These are phyloP conservation scores for Charina bottae DNA, from an alignment of 2,113 vertebrate genomes.

Conservation along the genomic window DNA sequence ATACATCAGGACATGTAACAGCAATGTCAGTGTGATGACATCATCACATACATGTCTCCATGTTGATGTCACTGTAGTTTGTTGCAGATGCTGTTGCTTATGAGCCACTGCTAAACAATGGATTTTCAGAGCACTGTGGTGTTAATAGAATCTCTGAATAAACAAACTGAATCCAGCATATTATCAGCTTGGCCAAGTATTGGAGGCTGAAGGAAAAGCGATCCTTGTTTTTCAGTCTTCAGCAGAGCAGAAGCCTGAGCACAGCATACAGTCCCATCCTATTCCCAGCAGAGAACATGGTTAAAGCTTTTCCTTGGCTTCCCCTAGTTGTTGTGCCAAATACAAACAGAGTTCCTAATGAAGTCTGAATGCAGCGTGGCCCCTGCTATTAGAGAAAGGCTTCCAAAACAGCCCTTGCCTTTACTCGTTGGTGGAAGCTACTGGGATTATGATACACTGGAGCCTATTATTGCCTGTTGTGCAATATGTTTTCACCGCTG, in stretches of 20 bases:
- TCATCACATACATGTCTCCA: neutral
- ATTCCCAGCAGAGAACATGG: neutral
- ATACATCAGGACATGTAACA: neutral
- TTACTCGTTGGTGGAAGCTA: neutral
- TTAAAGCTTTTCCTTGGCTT: neutral
- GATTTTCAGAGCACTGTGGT: neutral
- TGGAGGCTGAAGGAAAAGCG: neutral
- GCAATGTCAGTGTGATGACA: neutral
- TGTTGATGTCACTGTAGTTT: neutral
- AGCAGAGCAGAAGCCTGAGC: neutral
- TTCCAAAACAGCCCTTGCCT: neutral
- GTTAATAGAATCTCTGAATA: neutral
- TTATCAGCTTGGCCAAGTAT: neutral
- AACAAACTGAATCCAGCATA: neutral
- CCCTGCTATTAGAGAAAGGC: neutral
- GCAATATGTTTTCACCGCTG: neutral
- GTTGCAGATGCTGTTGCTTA: neutral
- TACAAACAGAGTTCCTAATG: neutral
- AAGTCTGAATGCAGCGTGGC: neutral
- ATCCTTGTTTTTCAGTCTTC: neutral
- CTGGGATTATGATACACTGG: neutral
- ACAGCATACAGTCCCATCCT: neutral
- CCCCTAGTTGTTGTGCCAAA: neutral
- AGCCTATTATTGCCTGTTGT: neutral
- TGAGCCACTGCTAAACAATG: neutral